Evolutionary conservation across 1,140 invertebrate species (phyloP), one percentile per base, ranked within the genome.

Genomic region (Aethina tumida): DNA sequence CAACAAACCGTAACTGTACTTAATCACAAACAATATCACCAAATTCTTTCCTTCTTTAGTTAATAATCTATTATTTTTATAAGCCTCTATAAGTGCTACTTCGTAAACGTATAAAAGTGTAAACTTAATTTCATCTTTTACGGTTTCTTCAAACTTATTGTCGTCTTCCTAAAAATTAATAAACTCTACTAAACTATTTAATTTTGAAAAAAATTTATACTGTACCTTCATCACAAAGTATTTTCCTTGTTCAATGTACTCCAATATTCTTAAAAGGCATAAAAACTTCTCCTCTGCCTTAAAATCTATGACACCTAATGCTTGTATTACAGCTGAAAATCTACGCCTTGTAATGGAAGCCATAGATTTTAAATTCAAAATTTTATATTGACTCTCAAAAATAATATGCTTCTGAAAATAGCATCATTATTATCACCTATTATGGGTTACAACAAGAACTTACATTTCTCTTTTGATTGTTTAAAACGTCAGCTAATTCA

Each of bases 161-260:
- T 52, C 46, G 19, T 53, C 34, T 26, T 44, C 41, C 55, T 57
- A 34, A 34, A 43, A 32, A 13, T 13, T 15, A 10, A 40, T 27
- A 27, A 12, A 41, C 7, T 1, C 4, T 21, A 19, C 5, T 3
- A 37, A 35, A 35, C 2, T 21, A 31, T 1, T 20, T 6, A 31
- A 16, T 19, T 17, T 9, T 9, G 8, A 22, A 15, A 6, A 31
- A 31, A 8, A 8, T 12, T 18, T 3, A 17, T 26, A 9, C 3
- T 14, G 18, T 27, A 47, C 45, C 29, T 45, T 34, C 12, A 40
- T 18, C 13, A 52, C 14, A 3, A 29, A 13, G 33, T 49, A 47
- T 14, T 54, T 40, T 20, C 57, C 56, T 27, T 44, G 45, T 27
- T 55, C 52, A 4, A 59, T 47, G n/a, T 49, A 49, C 12, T 59